Base-by-base conservation (phyloP, 92 coral and sea anemone genomes). In the Epizoanthus stellaris region DNA sequence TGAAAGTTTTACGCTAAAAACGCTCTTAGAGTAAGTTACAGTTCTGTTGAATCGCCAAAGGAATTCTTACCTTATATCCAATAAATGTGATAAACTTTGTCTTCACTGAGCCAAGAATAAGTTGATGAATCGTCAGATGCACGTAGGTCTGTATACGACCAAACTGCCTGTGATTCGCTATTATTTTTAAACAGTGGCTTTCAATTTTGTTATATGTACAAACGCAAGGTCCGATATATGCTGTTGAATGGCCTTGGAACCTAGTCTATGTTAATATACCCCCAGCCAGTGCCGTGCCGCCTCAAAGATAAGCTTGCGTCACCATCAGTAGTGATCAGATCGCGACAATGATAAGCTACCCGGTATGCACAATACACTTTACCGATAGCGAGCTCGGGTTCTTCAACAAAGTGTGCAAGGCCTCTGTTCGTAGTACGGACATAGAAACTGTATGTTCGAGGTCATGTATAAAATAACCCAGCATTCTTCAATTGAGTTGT, bases 191-290 rank as follows among this genome's bases (percentile, higher is more conserved):
- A 67, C 73, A 67, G 7, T 34, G 54, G 30, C 73, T 67, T 38
- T 38, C 0, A 68, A 68, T 43, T 36, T 68, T 68, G 73, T 68
- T 68, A 19, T 68, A 38, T 68, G 10, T 68, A 68, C 45, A 68
- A 68, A 38, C n/a, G 73, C n/a, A 5, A 68, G 73, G 73, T 68
- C 52, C 73, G 30, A 68, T 68, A 68, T 38, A 12, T 15, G n/a
- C 47, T 13, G 47, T 19, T 4, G 49, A 38, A 9, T 68, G 52
- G 73, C 20, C 42, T 43, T 68, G 39, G 15, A 43, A 52, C 56
- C 56, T 52, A 52, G 56, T 52, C 56, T 52, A 11, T 52, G 12
- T 52, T 52, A 9, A 52, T 11, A 52, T 52, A 52, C 12, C 56
- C 10, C 14, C 56, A n/a, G n/a, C n/a, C n/a, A n/a, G n/a, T n/a